Percentiles rank a stretch among this genome's conserved stretches.
Evolutionary conservation across 2,113 vertebrate species (phyloP).

Genomic region (Nerophis lumbriciformis): DNA sequence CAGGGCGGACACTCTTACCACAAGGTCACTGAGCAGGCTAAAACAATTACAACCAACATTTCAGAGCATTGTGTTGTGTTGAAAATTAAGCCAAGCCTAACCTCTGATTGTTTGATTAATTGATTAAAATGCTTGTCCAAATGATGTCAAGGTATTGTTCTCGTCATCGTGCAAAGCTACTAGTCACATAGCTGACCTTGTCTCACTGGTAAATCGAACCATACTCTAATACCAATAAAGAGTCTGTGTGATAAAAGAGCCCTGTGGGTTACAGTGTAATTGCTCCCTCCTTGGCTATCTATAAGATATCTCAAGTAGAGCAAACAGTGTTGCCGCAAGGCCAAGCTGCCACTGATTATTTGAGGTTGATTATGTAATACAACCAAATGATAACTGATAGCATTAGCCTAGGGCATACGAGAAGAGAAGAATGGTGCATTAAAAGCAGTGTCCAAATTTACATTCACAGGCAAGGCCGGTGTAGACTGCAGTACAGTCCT

Average conservation of each 20-base stretch:
- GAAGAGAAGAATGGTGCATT: not conserved
- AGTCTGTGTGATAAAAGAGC: conserved; percentile 50
- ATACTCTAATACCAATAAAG: conserved; percentile 68
- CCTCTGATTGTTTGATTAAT: not conserved
- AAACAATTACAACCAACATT: no score
- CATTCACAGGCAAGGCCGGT: conserved; percentile 41
- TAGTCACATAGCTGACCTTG: not conserved
- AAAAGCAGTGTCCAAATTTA: conserved; percentile 48
- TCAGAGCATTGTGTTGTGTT: not conserved
- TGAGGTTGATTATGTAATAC: conserved; percentile 55
- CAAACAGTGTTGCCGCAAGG: conserved; percentile 53
- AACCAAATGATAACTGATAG: conserved; percentile 53
- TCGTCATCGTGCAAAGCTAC: not conserved
- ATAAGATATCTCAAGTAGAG: conserved; percentile 55
- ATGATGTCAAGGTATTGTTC: not conserved
- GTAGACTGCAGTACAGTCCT: conserved; percentile 50
- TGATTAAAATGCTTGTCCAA: not conserved
- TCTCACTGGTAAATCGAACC: conserved; percentile 52
- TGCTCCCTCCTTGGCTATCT: conserved; percentile 58
- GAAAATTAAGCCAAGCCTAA: not conserved
- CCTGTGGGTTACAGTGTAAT: conserved; percentile 61
- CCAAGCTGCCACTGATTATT: conserved; percentile 44
- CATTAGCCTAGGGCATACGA: conserved; percentile 27
- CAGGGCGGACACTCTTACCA: no score
- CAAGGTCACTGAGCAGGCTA: no score